Conservation (phyloP, 2,113 vertebrate species). For the Triplophysa rosa region DNA sequence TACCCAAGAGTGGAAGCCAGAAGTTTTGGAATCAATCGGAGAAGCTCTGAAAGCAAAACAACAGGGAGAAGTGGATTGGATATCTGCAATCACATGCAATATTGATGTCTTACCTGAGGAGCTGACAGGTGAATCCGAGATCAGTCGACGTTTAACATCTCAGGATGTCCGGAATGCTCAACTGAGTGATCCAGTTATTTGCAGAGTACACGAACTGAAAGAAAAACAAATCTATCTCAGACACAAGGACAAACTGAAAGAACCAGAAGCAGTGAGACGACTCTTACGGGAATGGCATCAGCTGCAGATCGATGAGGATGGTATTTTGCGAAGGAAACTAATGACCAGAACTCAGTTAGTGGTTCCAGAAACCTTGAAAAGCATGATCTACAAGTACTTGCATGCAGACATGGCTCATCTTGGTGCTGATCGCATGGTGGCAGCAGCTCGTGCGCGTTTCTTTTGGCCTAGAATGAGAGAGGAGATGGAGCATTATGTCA, state of each 20-base stretch:
- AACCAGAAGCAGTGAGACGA: background rate
- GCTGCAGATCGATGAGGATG: too few species aligned
- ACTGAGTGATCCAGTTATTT: slow-evolving; percentile 10
- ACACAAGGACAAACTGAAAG: background rate
- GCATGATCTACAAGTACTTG: too few species aligned
- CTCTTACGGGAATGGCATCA: too few species aligned
- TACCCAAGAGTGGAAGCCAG: background rate
- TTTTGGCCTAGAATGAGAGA: too few species aligned
- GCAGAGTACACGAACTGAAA: slow-evolving; percentile 5
- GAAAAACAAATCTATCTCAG: background rate
- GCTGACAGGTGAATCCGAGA: background rate
- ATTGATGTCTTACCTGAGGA: background rate
- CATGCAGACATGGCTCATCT: too few species aligned
- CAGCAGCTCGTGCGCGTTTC: too few species aligned
- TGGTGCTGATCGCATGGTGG: too few species aligned
- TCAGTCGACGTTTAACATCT: background rate
- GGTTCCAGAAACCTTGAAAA: too few species aligned
- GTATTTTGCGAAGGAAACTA: too few species aligned
- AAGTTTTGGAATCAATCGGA: background rate
- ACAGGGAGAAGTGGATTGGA: background rate
- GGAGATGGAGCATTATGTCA: too few species aligned
- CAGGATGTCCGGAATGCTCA: background rate
- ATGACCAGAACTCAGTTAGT: too few species aligned
- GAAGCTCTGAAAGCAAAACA: background rate
- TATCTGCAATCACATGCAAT: background rate